These are phyloP conservation scores for Macroramphosus scolopax DNA, from an alignment of 2,797 vertebrate species.

Conservation along the genomic window DNA sequence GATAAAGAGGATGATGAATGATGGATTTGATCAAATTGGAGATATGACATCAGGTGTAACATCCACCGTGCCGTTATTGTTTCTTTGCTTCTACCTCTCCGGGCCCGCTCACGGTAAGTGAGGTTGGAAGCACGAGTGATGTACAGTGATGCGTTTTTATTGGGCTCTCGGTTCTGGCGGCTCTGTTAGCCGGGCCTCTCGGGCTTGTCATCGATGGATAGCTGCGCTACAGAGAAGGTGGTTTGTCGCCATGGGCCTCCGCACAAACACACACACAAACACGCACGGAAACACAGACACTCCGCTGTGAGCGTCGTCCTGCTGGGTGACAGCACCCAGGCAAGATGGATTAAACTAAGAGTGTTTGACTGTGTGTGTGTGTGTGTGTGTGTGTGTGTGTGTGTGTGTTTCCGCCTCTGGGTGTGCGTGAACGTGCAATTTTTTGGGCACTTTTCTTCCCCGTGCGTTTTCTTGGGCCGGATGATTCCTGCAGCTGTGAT, in stretches of 20 bases:
- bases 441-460: slow-evolving; percentile 15
- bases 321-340: slow-evolving; percentile 44
- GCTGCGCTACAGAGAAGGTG: slow-evolving; percentile 27
- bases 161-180: slow-evolving; percentile 14
- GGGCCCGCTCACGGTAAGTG: slow-evolving; percentile 33
- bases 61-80: no score
- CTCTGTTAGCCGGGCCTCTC: no score
- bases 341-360: slow-evolving; percentile 50
- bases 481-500: slow-evolving; percentile 50
- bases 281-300: neutral
- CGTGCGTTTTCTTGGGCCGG: slow-evolving; percentile 30
- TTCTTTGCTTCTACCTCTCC: no score
- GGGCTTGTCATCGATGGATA: slow-evolving; percentile 54
- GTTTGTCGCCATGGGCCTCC: no score
- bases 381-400: slow-evolving; percentile 18
- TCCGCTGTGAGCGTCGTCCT: slow-evolving; percentile 28
- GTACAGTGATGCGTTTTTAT: slow-evolving; percentile 33
- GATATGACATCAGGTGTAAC: no score
- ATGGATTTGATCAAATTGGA: no score
- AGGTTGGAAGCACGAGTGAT: slow-evolving; percentile 29
- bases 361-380: slow-evolving; percentile 16
- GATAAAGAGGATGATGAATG: no score
- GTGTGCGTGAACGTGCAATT: slow-evolving; percentile 30
- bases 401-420: slow-evolving; percentile 3
- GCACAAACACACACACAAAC: slow-evolving; percentile 4